phyloP scores from a whole-genome alignment of 2,113 vertebrate species.

The Nesoenas mayeri region DNA sequence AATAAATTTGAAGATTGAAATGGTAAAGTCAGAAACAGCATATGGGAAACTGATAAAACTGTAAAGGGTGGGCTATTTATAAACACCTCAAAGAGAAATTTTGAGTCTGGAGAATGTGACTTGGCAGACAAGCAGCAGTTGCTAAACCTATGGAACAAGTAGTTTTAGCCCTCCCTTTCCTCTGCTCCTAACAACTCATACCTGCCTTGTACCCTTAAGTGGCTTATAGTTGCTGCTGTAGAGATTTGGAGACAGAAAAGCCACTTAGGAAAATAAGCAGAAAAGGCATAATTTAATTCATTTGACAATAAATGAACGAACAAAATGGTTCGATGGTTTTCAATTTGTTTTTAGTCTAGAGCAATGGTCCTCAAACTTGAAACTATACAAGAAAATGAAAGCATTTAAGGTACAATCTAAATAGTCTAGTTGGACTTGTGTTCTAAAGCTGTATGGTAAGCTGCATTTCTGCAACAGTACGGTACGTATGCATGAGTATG shows the following conservation, averaged over 20 bases:
- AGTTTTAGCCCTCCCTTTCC: background rate
- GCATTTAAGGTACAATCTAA: background rate
- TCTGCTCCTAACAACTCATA: background rate
- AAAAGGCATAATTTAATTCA: background rate
- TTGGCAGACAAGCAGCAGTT: background rate
- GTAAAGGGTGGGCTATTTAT: background rate
- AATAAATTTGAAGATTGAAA: background rate
- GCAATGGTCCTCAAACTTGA: background rate
- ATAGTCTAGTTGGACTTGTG: background rate
- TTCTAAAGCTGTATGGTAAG: background rate
- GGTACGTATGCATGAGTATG: background rate
- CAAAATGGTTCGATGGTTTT: background rate
- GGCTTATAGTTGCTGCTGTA: background rate
- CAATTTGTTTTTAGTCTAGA: background rate
- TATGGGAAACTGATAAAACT: background rate
- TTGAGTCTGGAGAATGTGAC: background rate
- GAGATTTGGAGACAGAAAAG: background rate
- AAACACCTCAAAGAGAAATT: background rate
- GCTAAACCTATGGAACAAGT: background rate
- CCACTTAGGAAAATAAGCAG: background rate
- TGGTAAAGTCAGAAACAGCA: background rate
- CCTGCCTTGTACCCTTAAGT: background rate
- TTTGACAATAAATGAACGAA: background rate
- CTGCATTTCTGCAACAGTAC: background rate
- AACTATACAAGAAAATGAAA: background rate